phyloP scores from a whole-genome alignment of 1,140 invertebrate species.

The Acromyrmex heyeri region DNA sequence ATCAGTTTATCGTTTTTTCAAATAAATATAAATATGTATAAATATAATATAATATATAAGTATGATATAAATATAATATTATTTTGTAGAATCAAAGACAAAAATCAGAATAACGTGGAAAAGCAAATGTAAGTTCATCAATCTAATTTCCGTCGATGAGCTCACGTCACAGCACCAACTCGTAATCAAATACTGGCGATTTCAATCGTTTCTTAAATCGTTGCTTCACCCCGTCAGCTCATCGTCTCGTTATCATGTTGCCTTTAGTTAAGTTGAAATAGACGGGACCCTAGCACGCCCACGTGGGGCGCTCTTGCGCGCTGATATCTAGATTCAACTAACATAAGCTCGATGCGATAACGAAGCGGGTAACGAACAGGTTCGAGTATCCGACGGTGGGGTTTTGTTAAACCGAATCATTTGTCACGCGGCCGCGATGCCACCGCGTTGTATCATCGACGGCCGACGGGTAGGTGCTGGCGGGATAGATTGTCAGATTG shows the following conservation, averaged over 20 bases:
- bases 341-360: slow-evolving; percentile 62
- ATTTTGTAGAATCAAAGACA: neutral
- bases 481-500: slow-evolving; percentile 68
- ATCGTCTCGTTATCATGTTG: slow-evolving; percentile 53
- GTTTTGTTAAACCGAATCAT: slow-evolving; percentile 77
- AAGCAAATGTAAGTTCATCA: neutral
- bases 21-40: no score
- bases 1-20: neutral
- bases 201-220: slow-evolving; percentile 30
- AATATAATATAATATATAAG: no score
- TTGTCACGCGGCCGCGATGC: slow-evolving; percentile 70
- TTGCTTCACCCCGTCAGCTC: slow-evolving; percentile 33
- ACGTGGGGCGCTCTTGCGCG: slow-evolving; percentile 26
- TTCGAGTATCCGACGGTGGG: slow-evolving; percentile 35
- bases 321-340: slow-evolving; percentile 64
- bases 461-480: slow-evolving; percentile 44
- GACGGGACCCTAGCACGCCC: neutral
- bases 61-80: neutral
- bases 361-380: slow-evolving; percentile 69
- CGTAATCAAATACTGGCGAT: slow-evolving; percentile 21
- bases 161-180: slow-evolving; percentile 2
- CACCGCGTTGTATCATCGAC: slow-evolving; percentile 30
- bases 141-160: neutral
- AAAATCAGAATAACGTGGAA: neutral
- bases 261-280: slow-evolving; percentile 52